Percentiles rank a stretch among this genome's conserved stretches.
These are phyloP conservation scores for Apeltes quadracus DNA, from an alignment of 2,113 vertebrate genomes.

Conservation along the genomic window DNA sequence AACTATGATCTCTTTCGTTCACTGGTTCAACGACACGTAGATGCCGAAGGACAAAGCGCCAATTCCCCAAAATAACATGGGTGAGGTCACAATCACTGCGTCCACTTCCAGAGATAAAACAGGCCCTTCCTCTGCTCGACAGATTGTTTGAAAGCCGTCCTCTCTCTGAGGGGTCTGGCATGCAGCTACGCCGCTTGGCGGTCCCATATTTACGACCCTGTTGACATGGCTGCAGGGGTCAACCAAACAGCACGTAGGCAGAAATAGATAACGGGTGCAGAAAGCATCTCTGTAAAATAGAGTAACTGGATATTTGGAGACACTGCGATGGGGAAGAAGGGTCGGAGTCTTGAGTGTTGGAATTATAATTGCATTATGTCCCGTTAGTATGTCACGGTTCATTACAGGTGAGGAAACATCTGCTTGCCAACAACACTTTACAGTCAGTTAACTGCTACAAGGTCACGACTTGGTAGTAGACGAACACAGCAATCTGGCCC, in stretches of 20 bases:
- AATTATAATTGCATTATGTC: not conserved
- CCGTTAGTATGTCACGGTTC: conserved; percentile 5
- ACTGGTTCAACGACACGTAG: no score
- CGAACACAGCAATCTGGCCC: not conserved
- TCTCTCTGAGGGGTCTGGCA: no score
- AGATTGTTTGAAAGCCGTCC: not conserved
- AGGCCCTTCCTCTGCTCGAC: not conserved
- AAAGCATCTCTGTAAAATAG: not conserved
- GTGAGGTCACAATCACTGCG: no score
- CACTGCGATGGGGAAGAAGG: not conserved
- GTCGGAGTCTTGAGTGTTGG: not conserved
- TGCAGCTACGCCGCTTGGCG: no score
- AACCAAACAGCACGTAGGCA: not conserved
- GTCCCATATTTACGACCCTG: not conserved
- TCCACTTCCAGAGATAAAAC: no score
- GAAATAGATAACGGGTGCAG: not conserved
- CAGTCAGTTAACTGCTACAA: conserved; percentile 13
- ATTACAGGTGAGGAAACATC: conserved; percentile 36
- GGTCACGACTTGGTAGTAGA: conserved; percentile 3
- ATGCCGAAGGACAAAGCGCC: no score
- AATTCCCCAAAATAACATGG: no score
- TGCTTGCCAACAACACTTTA: conserved; percentile 20
- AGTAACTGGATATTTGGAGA: not conserved
- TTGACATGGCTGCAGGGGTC: conserved; percentile 1
- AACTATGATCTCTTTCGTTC: no score